Conservation (phyloP, 2,888 invertebrate genomes). For the Pharmacophagus antenor region DNA sequence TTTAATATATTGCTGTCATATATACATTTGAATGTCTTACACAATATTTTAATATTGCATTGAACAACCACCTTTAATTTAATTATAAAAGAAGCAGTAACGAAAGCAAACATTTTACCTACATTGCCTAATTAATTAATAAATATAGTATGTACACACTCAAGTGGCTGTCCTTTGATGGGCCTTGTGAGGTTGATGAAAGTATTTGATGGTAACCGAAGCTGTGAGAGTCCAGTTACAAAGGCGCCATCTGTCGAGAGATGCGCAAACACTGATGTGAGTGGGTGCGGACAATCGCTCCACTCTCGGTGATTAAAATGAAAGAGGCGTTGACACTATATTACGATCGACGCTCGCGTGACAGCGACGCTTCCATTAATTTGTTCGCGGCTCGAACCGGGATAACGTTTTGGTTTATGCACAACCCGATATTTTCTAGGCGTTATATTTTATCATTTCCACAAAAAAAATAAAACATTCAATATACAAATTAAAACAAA, state of each 20-base stretch:
- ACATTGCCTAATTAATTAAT: slow-evolving; percentile 20
- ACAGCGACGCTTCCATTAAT: slow-evolving; percentile 59
- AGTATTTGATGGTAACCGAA: slow-evolving; percentile 61
- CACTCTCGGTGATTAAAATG: slow-evolving; percentile 78
- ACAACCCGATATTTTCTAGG: slow-evolving; percentile 31
- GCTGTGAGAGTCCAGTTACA: slow-evolving; percentile 64
- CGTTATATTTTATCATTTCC: background rate
- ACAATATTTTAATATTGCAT: slow-evolving; percentile 26
- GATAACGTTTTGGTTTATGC: slow-evolving; percentile 37
- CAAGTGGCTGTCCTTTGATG: slow-evolving; percentile 49
- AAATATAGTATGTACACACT: slow-evolving; percentile 22
- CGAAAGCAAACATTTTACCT: background rate
- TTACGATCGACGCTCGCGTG: slow-evolving; percentile 62
- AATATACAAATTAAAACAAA: background rate
- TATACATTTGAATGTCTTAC: slow-evolving; percentile 21
- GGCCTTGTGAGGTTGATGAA: slow-evolving; percentile 57
- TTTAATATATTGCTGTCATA: slow-evolving; percentile 26
- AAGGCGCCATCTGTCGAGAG: slow-evolving; percentile 70
- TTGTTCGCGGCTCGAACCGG: slow-evolving; percentile 49
- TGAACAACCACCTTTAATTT: slow-evolving; percentile 4
- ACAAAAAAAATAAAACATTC: background rate
- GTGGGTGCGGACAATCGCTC: slow-evolving; percentile 70
- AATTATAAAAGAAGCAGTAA: slow-evolving; percentile 19
- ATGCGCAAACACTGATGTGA: slow-evolving; percentile 67
- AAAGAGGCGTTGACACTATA: slow-evolving; percentile 76